Percentiles rank a stretch among this genome's conserved stretches.
phyloP scores from a whole-genome alignment of 2,797 vertebrate genomes.

The Choloepus didactylus region DNA sequence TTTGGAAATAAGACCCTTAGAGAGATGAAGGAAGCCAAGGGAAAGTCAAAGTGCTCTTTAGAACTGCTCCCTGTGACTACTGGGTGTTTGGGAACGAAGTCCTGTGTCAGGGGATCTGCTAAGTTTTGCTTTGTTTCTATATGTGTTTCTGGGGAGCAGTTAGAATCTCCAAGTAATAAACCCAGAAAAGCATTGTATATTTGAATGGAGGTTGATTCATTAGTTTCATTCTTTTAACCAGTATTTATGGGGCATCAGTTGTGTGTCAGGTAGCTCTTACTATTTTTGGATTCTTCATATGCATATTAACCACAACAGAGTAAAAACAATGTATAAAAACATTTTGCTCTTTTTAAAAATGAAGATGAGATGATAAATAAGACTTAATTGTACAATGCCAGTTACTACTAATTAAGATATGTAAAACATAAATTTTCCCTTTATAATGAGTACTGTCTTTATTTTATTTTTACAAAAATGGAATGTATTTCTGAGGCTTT shows the following conservation, averaged over 20 bases:
- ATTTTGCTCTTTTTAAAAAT: constrained; percentile 12
- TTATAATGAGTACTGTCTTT: background rate
- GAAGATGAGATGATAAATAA: background rate
- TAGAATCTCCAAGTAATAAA: background rate
- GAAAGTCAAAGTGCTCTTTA: background rate
- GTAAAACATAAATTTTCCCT: background rate
- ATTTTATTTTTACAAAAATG: constrained; percentile 33
- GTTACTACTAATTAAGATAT: background rate
- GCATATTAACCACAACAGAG: background rate
- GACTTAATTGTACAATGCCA: background rate
- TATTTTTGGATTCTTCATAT: constrained; percentile 26
- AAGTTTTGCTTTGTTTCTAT: background rate
- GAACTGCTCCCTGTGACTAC: background rate
- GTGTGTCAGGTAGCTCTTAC: background rate
- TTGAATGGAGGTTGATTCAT: background rate
- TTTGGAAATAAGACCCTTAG: background rate
- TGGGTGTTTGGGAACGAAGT: background rate
- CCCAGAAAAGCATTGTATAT: background rate
- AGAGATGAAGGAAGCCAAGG: background rate
- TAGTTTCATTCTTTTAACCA: constrained; percentile 11
- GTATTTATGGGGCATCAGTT: background rate
- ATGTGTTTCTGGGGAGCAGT: background rate
- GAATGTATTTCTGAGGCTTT: background rate
- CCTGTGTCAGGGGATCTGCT: background rate
- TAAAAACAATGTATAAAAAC: background rate